Base-by-base conservation (phyloP, 2,888 invertebrate genomes). In the Zelleria hepariella region DNA sequence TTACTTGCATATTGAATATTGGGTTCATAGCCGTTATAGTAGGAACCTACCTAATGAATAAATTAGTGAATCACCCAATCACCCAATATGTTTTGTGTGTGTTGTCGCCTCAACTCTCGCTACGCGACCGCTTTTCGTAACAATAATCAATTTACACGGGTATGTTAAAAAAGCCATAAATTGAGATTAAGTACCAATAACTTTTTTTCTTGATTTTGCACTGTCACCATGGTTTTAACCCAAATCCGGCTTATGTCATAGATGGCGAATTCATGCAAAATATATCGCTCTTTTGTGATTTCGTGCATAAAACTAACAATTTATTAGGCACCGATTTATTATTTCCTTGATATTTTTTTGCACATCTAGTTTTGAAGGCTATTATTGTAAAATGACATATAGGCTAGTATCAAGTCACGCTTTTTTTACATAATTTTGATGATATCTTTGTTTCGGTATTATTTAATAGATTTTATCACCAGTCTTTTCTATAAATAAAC, bases 241-340 rank as follows among this genome's bases (percentile, higher is more conserved):
- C 10, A 55, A 26, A 26, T 55, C 55, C 55, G 26, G 55, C 55
- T 55, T 55, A 55, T 55, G 55, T 55, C 55, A 55, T 27, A 20
- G 5, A 6, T 15, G 5, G 53, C 25, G 6, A 24, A 53, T 53
- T 2, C 15, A 25, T 53, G 25, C 53, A 53, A 53, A 53, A 24
- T 25, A 20, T 49, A 49, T 49, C 49, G 20, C 18, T 49, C 18
- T 49, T 2, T 49, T 49, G 49, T 20, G 18, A 49, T 20, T 49
- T 20, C 21, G 21, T 49, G 21, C 49, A 49, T 20, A 49, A 20
- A 18, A 49, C 18, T 21, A 32, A 10, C 3, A 32, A 32, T 32
- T 32, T 32, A 32, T 32, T 32, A 32, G 32, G 32, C 3, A 7
- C 32, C 2, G 32, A 32, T 32, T 32, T 32, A 32, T 2, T 32